These are phyloP conservation scores for Dynastes grantii DNA, from an alignment of 2,888 invertebrate genomes.

Conservation along the genomic window DNA sequence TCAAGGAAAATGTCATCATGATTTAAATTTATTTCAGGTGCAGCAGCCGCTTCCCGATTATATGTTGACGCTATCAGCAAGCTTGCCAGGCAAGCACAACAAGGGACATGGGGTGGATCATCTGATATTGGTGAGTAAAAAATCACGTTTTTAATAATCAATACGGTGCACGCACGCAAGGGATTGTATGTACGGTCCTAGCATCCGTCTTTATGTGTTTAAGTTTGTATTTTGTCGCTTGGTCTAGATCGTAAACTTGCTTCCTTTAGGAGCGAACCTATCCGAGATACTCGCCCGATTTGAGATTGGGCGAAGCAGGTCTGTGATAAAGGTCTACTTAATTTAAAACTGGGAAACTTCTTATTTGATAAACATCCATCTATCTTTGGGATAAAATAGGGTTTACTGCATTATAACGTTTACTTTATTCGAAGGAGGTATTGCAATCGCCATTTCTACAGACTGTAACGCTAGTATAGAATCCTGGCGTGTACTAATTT, in stretches of 20 bases:
- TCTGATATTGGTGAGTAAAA: slow-evolving; percentile 87
- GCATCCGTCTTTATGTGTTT: slow-evolving; percentile 40
- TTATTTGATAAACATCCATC: slow-evolving; percentile 7
- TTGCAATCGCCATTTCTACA: no score
- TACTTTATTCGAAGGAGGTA: background rate
- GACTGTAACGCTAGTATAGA: no score
- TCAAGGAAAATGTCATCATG: slow-evolving; percentile 27
- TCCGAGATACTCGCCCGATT: slow-evolving; percentile 23
- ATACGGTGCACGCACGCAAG: slow-evolving; percentile 25
- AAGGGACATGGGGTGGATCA: slow-evolving; percentile 91
- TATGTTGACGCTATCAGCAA: slow-evolving; percentile 92
- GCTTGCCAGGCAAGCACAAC: slow-evolving; percentile 90
- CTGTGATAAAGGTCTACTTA: slow-evolving; percentile 14
- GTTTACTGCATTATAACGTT: slow-evolving; percentile 4
- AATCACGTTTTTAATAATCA: slow-evolving; percentile 44
- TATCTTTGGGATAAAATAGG: slow-evolving; percentile 10
- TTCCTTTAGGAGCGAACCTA: slow-evolving; percentile 10
- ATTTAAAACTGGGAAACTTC: slow-evolving; percentile 37
- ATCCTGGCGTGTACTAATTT: no score
- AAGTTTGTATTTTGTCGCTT: slow-evolving; percentile 42
- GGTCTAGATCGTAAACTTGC: slow-evolving; percentile 36
- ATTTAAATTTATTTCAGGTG: slow-evolving; percentile 75
- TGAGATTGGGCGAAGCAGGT: slow-evolving; percentile 15
- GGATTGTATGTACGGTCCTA: background rate
- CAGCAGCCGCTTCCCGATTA: slow-evolving; percentile 89